phyloP scores from a whole-genome alignment of 2,113 vertebrate genomes.

The Seriola rivoliana region DNA sequence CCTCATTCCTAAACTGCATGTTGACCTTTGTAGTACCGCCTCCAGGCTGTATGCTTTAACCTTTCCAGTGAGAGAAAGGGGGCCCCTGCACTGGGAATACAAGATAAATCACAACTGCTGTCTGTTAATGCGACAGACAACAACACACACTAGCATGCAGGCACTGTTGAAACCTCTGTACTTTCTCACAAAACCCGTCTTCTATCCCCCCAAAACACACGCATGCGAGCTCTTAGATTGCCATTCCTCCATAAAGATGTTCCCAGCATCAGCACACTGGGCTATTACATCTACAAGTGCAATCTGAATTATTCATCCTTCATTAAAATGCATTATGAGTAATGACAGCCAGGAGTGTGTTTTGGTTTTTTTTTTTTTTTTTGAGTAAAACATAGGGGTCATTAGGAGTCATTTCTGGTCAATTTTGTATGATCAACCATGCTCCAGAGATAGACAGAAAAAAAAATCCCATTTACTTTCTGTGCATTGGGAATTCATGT shows the following conservation, averaged over 20 bases:
- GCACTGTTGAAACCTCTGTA: conserved; percentile 42
- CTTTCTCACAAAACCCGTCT: conserved; percentile 38
- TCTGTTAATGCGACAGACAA: conserved; percentile 64
- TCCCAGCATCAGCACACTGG: conserved; percentile 41
- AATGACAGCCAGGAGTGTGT: conserved; percentile 72
- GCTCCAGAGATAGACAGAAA: conserved; percentile 59
- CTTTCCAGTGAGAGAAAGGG: conserved; percentile 75
- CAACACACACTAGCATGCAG: conserved; percentile 54
- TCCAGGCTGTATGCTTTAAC: conserved; percentile 81
- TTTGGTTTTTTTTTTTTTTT: conserved; percentile 39
- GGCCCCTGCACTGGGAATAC: conserved; percentile 72
- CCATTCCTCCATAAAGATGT: conserved; percentile 47
- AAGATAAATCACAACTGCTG: conserved; percentile 74
- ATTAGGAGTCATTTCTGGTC: conserved; percentile 81
- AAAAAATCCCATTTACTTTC: conserved; percentile 76
- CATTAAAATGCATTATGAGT: conserved; percentile 76
- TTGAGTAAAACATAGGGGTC: conserved; percentile 74
- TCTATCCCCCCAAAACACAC: background rate
- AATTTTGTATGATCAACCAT: conserved; percentile 80
- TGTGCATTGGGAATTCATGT: conserved; percentile 72
- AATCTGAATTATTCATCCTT: conserved; percentile 76
- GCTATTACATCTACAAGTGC: conserved; percentile 58
- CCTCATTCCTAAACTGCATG: conserved; percentile 77
- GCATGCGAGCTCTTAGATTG: background rate
- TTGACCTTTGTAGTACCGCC: conserved; percentile 81